Percentiles rank a stretch among this genome's conserved stretches.
Conservation (phyloP, 2,113 vertebrate species). For the Tenebrosternarchus preto region DNA sequence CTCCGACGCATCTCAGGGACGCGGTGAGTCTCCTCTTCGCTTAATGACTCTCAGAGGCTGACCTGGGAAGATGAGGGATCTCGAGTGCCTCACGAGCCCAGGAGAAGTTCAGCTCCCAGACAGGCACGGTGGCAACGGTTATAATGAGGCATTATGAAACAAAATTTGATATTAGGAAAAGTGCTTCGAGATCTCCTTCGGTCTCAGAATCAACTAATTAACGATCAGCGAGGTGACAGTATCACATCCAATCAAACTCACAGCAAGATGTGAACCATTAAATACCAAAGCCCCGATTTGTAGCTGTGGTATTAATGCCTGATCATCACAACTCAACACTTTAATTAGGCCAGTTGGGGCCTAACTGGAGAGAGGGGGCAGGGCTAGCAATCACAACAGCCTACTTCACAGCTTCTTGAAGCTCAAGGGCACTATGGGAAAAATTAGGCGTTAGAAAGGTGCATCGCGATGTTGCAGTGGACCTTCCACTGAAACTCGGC, state of each 20-base stretch:
- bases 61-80: conserved; percentile 67
- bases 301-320: not conserved
- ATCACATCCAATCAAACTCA: conserved; percentile 30
- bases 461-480: not conserved
- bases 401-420: no score
- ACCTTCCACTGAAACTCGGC: no score
- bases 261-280: conserved; percentile 16
- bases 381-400: no score
- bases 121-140: not conserved
- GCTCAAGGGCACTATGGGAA: no score
- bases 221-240: conserved; percentile 20
- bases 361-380: no score
- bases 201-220: conserved; percentile 17
- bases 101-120: not conserved
- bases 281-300: conserved; percentile 12
- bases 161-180: conserved; percentile 28
- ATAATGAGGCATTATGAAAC: conserved; percentile 15
- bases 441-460: not conserved
- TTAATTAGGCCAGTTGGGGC: not conserved
- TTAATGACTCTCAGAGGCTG: conserved; percentile 70
- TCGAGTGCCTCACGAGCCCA: not conserved
- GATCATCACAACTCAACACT: not conserved
- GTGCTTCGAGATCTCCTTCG: not conserved
- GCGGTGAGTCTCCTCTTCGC: conserved; percentile 67
- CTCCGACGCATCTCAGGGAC: conserved; percentile 68